phyloP scores from a whole-genome alignment of 2,888 invertebrate species.

The Ischnura elegans region DNA sequence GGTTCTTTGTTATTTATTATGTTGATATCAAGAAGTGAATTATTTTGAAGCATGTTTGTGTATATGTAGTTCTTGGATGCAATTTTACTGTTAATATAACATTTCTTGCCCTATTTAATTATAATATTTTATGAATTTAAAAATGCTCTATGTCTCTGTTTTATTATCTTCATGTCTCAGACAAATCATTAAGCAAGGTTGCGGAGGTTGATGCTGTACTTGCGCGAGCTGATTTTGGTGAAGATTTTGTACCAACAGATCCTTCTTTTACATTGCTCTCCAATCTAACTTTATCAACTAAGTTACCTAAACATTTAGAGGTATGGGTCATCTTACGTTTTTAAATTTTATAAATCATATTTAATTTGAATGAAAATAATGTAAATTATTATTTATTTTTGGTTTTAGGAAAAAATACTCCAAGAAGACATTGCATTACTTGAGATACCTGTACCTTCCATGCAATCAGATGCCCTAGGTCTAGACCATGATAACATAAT shows the following conservation, averaged over 20 bases:
- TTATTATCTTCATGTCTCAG: conserved; percentile 76
- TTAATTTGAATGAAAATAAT: not conserved
- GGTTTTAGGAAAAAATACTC: conserved; percentile 45
- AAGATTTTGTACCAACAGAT: conserved; percentile 82
- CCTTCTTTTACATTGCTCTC: conserved; percentile 69
- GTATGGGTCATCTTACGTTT: not conserved
- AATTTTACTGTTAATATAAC: too few species aligned
- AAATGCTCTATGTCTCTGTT: not conserved
- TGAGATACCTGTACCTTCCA: conserved; percentile 82
- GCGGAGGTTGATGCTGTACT: conserved; percentile 83
- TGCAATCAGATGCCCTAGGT: conserved; percentile 86
- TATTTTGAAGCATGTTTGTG: too few species aligned
- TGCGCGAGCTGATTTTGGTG: conserved; percentile 84
- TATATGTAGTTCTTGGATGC: conserved; percentile 28
- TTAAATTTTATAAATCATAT: not conserved
- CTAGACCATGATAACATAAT: conserved; percentile 85
- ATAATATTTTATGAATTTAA: conserved; percentile 39
- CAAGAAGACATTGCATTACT: conserved; percentile 76
- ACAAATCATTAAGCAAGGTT: conserved; percentile 80
- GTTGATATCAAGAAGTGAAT: too few species aligned
- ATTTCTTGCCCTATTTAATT: conserved; percentile 53
- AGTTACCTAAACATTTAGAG: conserved; percentile 59
- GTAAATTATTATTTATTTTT: not conserved
- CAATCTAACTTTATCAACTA: conserved; percentile 66
- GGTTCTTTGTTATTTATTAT: too few species aligned